Base-by-base conservation (phyloP, 37 sponge, comb jelly and placozoan species). In the Crambe crambe region DNA sequence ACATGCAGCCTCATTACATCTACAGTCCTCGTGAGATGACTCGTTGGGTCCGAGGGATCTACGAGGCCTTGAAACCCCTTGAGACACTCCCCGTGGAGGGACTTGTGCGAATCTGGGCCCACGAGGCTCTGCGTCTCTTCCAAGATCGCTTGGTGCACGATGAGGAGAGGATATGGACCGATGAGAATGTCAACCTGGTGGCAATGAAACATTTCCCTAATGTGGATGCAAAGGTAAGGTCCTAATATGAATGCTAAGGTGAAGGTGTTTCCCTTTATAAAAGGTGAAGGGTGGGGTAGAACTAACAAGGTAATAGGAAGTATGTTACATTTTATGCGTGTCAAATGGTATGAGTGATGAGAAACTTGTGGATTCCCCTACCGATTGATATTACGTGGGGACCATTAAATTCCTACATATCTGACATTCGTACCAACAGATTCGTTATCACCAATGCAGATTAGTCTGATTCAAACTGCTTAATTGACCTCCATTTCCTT, bases 1-100 rank as follows among this genome's bases (percentile, higher is more conserved):
- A 97, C 80, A 97, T 97, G 94, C 98, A 97, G 86, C 98, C 98
- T 60, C 98, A 97, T 76, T 97, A 97, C 80, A 85, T 97, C 73
- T 97, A 97, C 91, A 93, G 94, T 72, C 98, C 98, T 32, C 80
- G 98, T 63, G 98, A 97, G 80, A 95, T 97, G 94, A 97, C 98
- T 34, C 81, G 98, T 20, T 97, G 98, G 98, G 98, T 97, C 67
- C 81, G 93, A 26, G 98, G 98, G 0, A 95, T 97, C 63, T 80
- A 89, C 62, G 98, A 97, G 84, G 96, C 94, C 58, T 81, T 97
- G 32, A 84, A 82, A 39, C 94, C 95, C 20, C 78, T 93, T 32
- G 98, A 97, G 71, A 84, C 87, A 2, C 86, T 97, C 26, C 67
- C 96, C 0, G 79, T 97, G 21, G 95, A 97, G 36, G 98, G 96